Evolutionary conservation across 2,888 invertebrate species (phyloP).

Genomic region (Zaprionus bogoriensis): DNA sequence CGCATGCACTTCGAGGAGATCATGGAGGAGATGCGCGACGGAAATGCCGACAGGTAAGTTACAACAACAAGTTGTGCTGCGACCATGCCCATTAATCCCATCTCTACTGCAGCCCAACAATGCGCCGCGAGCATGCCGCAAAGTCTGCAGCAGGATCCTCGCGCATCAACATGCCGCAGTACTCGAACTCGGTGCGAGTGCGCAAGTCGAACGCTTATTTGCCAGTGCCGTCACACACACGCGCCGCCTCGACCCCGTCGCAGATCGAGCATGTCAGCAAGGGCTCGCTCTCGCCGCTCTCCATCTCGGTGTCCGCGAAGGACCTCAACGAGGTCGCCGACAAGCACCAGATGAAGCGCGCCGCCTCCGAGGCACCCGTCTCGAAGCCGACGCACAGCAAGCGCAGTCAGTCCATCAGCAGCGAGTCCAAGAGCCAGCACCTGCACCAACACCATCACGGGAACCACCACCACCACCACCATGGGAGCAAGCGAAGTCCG

Average conservation of each 20-base stretch:
- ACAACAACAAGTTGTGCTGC: neutral
- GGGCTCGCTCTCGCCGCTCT: slow-evolving; percentile 25
- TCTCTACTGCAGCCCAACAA: neutral
- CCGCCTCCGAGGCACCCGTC: slow-evolving; percentile 78
- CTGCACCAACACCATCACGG: slow-evolving; percentile 31
- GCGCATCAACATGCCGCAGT: slow-evolving; percentile 73
- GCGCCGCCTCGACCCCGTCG: slow-evolving; percentile 83
- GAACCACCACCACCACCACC: slow-evolving; percentile 49
- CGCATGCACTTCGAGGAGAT: slow-evolving; percentile 85
- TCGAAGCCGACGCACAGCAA: slow-evolving; percentile 76
- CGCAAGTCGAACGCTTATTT: slow-evolving; percentile 80
- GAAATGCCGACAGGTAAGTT: slow-evolving; percentile 76
- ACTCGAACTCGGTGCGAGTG: slow-evolving; percentile 80
- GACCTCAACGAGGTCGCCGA: slow-evolving; percentile 51
- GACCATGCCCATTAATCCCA: neutral
- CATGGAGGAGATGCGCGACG: slow-evolving; percentile 82
- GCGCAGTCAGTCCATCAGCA: slow-evolving; percentile 80
- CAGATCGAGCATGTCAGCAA: slow-evolving; percentile 80
- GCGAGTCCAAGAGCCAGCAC: slow-evolving; percentile 46
- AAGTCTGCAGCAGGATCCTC: slow-evolving; percentile 33
- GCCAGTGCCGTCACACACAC: slow-evolving; percentile 81
- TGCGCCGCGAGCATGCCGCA: slow-evolving; percentile 43
- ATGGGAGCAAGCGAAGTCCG: slow-evolving; percentile 71
- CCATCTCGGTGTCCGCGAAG: slow-evolving; percentile 50
- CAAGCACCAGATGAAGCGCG: slow-evolving; percentile 75